A percentile compares a stretch with the other conserved stretches of the same genome.
These are phyloP conservation scores for Lepilemur ruficaudatus DNA, from an alignment of 2,797 vertebrate genomes.

Conservation along the genomic window DNA sequence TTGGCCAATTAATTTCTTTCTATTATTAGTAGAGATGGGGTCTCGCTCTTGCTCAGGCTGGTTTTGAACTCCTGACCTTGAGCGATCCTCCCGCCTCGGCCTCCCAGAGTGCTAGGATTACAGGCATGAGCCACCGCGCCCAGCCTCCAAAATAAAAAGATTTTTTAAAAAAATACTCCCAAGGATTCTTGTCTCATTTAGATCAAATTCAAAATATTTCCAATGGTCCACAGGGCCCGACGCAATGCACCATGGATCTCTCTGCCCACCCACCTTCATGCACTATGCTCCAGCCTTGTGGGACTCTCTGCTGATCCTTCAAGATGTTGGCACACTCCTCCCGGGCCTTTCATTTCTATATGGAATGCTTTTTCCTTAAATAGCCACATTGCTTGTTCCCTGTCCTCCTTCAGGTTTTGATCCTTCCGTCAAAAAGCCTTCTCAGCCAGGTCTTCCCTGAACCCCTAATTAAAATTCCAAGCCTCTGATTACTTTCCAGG, in stretches of 20 bases:
- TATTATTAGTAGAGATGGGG: too few relatives aligned
- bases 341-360: neutral
- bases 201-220: neutral
- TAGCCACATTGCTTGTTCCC: neutral
- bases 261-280: neutral
- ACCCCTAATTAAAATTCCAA: neutral
- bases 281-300: too few relatives aligned
- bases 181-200: neutral
- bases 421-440: neutral
- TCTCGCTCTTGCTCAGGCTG: too few relatives aligned
- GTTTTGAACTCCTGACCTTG: too few relatives aligned
- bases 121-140: too few relatives aligned
- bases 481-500: neutral
- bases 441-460: neutral
- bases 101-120: too few relatives aligned
- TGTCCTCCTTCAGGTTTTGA: neutral
- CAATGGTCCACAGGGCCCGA: neutral
- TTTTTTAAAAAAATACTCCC: neutral
- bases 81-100: too few relatives aligned
- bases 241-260: neutral
- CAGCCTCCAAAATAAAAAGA: neutral
- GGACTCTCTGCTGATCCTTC: neutral
- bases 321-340: accelerated
- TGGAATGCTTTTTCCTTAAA: neutral
- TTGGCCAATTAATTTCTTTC: too few relatives aligned